Percentiles rank a stretch among this genome's conserved stretches.
Conservation (phyloP, 2,888 invertebrate genomes). For the Molorchus minor region DNA sequence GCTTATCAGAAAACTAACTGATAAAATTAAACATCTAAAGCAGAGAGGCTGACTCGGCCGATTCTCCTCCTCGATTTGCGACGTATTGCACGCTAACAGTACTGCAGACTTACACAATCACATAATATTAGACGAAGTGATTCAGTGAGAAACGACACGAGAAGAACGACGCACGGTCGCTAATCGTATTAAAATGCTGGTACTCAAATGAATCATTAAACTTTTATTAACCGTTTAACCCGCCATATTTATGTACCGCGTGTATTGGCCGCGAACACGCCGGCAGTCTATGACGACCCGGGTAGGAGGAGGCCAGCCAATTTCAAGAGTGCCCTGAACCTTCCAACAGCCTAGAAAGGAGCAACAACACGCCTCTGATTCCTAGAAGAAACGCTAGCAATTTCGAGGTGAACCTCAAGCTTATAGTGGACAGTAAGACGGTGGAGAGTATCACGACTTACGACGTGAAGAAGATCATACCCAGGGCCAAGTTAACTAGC, state of each 20-base stretch:
- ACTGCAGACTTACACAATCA: background rate
- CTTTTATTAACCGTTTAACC: conserved; percentile 19
- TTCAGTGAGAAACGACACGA: conserved; percentile 11
- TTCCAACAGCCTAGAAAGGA: conserved; percentile 37
- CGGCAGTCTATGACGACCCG: conserved; percentile 1
- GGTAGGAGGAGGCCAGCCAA: conserved; percentile 19
- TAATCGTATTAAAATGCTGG: background rate
- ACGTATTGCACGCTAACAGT: conserved; percentile 3
- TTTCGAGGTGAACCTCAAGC: conserved; percentile 38
- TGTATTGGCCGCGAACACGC: background rate
- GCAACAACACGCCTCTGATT: conserved; percentile 27
- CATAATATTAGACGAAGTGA: background rate
- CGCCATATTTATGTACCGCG: background rate
- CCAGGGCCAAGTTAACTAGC: conserved; percentile 29
- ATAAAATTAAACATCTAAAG: conserved; percentile 17
- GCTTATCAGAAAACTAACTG: conserved; percentile 21
- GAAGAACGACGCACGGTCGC: conserved; percentile 2
- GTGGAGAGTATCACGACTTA: conserved; percentile 25
- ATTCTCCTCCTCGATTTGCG: conserved; percentile 17
- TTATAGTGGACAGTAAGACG: conserved; percentile 37
- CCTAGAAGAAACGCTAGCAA: conserved; percentile 31
- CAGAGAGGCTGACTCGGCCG: conserved; percentile 17
- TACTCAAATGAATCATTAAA: conserved; percentile 8
- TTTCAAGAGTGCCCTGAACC: conserved; percentile 37
- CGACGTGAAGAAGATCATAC: conserved; percentile 32